Evolutionary conservation across 1,140 invertebrate genomes (phyloP), one percentile per base, ranked within the genome.

Genomic region (Neodiprion virginianus): DNA sequence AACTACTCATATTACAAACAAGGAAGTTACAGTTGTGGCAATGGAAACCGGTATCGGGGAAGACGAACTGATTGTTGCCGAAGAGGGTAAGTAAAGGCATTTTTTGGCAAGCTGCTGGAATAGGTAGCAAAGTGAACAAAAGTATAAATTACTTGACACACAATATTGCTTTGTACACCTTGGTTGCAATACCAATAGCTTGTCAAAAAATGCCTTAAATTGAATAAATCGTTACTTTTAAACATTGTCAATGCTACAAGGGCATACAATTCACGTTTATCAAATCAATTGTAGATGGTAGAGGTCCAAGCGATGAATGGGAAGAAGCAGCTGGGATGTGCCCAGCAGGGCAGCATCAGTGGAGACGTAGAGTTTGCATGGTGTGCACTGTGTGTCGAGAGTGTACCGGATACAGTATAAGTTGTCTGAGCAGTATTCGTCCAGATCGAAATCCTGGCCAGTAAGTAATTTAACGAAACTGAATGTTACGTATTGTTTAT

Each of bases 301-400:
- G 75, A 40, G 85, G 86, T 76, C 78, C 79, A 48, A 83, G 82
- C 21, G 87, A 90, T 76, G 91, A 92, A 75, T 92, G 92, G 81
- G 90, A 91, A 79, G 91, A 92, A 77, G 90, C 83, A 89, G 92
- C 76, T 89, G 90, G 88, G 74, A 93, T 93, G 84, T 96, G 92
- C 89, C 90, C 90, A 47, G 89, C 91, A 75, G 93, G 92, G 66
- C 88, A 91, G 74, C 95, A 96, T 86, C 90, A 92, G n/a, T 97
- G 95, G 95, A 92, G 91, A 75, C 92, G 93, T 78, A 93, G 95
- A 77, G 91, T 93, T 76, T 97, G 96, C 81, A 96, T 96, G 93
- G 92, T 98, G 49, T 98, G 97, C 85, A 94, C 94, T 3, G 89
- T 96, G 23, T 99, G 97, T 85, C 90, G 94, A n/a, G 95, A 98